Conservation (phyloP, 2,113 vertebrate genomes). For the Crotalus tigris region DNA sequence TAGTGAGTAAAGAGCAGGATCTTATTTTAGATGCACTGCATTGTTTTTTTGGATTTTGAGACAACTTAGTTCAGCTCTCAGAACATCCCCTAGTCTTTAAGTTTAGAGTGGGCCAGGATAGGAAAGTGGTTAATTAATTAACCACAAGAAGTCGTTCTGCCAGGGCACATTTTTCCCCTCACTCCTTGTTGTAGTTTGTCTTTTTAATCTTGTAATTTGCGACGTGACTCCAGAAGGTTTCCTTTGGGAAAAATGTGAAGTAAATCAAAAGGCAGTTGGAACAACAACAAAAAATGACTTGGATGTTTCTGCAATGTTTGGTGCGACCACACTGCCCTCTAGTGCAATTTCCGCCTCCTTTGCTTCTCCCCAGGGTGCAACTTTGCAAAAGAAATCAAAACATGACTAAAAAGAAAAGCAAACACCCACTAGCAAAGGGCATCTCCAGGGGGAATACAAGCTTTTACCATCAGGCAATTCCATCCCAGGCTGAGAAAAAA, state of each 20-base stretch:
- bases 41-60: background rate
- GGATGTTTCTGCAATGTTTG: background rate
- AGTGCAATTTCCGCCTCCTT: background rate
- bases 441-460: background rate
- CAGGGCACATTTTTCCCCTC: background rate
- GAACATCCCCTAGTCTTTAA: background rate
- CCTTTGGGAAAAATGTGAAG: background rate
- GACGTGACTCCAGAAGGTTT: background rate
- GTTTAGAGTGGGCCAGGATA: background rate
- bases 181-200: background rate
- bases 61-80: background rate
- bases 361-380: background rate
- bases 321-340: background rate
- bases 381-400: background rate
- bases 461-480: background rate
- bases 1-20: background rate
- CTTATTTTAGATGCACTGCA: background rate
- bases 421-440: background rate
- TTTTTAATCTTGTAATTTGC: background rate
- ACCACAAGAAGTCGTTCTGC: background rate
- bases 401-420: background rate
- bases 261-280: background rate
- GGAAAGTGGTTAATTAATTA: background rate
- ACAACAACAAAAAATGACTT: background rate
- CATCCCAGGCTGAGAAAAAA: background rate